Conservation (phyloP, 2,797 vertebrate genomes). For the Dromococcyx pavoninus region DNA sequence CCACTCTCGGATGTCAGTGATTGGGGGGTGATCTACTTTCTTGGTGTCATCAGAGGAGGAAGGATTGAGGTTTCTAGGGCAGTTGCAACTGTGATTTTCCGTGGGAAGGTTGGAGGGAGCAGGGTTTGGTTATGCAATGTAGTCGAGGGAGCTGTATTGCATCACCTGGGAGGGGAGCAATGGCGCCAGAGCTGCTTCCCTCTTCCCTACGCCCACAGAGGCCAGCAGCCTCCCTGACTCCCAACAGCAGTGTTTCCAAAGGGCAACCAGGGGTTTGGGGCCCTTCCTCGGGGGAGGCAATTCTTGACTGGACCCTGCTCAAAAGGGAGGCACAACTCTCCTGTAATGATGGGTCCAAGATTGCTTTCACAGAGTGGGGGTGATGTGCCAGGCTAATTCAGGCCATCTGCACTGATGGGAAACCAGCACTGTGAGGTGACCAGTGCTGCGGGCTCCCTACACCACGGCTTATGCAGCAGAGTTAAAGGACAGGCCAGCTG, state of each 20-base stretch:
- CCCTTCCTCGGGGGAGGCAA: not conserved
- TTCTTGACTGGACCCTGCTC: not conserved
- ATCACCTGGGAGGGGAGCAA: not conserved
- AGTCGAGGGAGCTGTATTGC: not conserved
- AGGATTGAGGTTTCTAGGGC: not conserved
- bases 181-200: not conserved
- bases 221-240: not conserved
- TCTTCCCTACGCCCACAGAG: not conserved
- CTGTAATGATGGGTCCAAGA: not conserved
- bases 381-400: not conserved
- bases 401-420: not conserved
- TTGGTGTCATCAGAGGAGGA: not conserved
- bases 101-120: not conserved
- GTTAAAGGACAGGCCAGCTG: not conserved
- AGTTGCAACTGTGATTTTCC: not conserved
- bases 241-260: not conserved
- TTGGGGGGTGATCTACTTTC: not conserved
- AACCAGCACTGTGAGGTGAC: accelerated
- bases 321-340: not conserved
- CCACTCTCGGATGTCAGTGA: not conserved
- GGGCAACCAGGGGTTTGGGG: not conserved
- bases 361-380: not conserved
- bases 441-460: not conserved
- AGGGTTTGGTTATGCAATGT: not conserved
- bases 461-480: not conserved